A percentile compares a stretch with the other conserved stretches of the same genome.
phyloP scores from a whole-genome alignment of 2,113 vertebrate species.

The Anoplopoma fimbria region DNA sequence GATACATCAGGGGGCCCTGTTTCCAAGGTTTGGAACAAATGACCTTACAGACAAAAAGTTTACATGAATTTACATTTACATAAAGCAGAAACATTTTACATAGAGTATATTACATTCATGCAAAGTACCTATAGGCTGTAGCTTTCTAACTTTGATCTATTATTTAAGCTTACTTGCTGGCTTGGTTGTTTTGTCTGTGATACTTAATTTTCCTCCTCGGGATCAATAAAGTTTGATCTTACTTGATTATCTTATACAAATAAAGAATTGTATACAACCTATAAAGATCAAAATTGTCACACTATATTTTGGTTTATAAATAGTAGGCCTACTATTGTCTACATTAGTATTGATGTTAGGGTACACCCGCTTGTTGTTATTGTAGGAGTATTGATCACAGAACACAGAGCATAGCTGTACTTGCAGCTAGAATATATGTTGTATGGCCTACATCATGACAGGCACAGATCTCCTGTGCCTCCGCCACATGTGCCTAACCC shows the following conservation, averaged over 20 bases:
- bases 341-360: neutral
- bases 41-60: neutral
- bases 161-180: neutral
- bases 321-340: neutral
- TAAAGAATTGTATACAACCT: neutral
- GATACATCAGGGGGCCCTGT: too few species aligned
- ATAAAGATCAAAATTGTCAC: neutral
- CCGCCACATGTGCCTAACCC: slow-evolving; percentile 5
- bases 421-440: neutral
- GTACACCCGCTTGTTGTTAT: slow-evolving; percentile 26
- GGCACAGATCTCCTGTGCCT: neutral
- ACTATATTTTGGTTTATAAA: slow-evolving; percentile 6
- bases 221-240: neutral
- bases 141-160: neutral
- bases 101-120: neutral
- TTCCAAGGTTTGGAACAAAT: neutral
- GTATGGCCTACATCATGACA: neutral
- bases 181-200: neutral
- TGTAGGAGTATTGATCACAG: slow-evolving; percentile 29
- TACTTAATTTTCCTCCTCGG: neutral
- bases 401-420: neutral
- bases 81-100: neutral
- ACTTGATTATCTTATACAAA: neutral
- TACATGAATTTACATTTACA: neutral
- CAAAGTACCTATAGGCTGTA: neutral